These are phyloP conservation scores for Stegodyphus mimosarum DNA, from an alignment of 1,140 invertebrate species.

Conservation along the genomic window DNA sequence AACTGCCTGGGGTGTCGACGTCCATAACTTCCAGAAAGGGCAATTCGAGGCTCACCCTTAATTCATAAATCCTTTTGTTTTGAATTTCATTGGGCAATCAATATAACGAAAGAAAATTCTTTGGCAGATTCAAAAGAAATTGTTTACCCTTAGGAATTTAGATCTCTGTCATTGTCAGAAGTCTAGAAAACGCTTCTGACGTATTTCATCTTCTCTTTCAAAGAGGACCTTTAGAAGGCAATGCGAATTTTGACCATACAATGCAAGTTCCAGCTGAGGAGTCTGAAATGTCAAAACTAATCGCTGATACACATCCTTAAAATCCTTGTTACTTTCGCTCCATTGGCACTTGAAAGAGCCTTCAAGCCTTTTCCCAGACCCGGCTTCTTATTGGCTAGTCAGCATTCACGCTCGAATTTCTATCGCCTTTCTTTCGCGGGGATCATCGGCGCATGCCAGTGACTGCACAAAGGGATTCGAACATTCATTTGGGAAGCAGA, in stretches of 20 bases:
- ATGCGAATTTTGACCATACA: background rate
- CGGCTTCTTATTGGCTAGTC: constrained; percentile 13
- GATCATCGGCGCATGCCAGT: background rate
- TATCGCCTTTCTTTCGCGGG: background rate
- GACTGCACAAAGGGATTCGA: background rate
- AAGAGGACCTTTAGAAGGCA: background rate
- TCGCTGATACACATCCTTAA: constrained; percentile 25
- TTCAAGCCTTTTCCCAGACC: background rate
- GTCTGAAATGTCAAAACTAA: constrained; percentile 5
- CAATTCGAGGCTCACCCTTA: too few relatives aligned
- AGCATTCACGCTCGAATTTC: constrained; percentile 18
- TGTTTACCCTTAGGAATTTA: too few relatives aligned
- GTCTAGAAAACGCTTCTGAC: too few relatives aligned
- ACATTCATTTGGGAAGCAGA: background rate
- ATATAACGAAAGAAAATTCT: too few relatives aligned
- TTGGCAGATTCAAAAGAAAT: too few relatives aligned
- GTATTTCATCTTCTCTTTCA: background rate
- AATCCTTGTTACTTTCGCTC: constrained; percentile 14
- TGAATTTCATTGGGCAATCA: too few relatives aligned
- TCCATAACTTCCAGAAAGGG: too few relatives aligned
- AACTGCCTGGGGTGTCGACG: too few relatives aligned
- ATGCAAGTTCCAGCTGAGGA: background rate
- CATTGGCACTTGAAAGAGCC: background rate
- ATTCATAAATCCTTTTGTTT: too few relatives aligned
- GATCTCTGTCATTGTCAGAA: too few relatives aligned